Percentiles rank a stretch among this genome's conserved stretches.
These are phyloP conservation scores for Drosophila phalerata DNA, from an alignment of 2,888 invertebrate species.

Conservation along the genomic window DNA sequence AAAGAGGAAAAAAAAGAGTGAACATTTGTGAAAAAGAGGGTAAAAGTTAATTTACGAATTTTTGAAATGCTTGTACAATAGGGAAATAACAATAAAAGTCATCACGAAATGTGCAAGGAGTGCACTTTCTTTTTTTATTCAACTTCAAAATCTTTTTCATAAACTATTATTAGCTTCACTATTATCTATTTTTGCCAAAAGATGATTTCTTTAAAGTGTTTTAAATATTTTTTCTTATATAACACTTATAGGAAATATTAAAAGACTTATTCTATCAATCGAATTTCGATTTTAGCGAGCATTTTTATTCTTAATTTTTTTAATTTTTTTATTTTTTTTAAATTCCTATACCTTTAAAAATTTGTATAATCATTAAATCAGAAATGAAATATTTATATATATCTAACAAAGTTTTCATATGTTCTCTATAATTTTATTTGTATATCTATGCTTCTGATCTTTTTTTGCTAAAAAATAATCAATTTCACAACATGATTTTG, in stretches of 20 bases:
- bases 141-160: too few relatives aligned
- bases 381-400: background rate
- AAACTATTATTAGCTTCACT: too few relatives aligned
- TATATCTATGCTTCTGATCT: background rate
- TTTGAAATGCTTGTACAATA: conserved; percentile 3
- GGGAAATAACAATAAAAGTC: background rate
- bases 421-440: background rate
- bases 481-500: background rate
- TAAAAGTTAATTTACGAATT: background rate
- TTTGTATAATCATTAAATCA: background rate
- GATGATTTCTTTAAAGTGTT: too few relatives aligned
- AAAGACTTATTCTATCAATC: background rate
- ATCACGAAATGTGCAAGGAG: background rate
- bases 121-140: too few relatives aligned
- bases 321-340: background rate
- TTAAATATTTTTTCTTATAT: too few relatives aligned
- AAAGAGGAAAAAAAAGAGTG: background rate
- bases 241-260: too few relatives aligned
- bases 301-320: too few relatives aligned
- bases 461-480: background rate
- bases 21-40: background rate
- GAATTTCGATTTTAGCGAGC: background rate
- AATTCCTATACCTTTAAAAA: background rate
- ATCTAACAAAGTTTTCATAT: background rate
- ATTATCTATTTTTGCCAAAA: too few relatives aligned